phyloP scores from a whole-genome alignment of 2,888 invertebrate species.

The Acanthosoma haemorrhoidale region DNA sequence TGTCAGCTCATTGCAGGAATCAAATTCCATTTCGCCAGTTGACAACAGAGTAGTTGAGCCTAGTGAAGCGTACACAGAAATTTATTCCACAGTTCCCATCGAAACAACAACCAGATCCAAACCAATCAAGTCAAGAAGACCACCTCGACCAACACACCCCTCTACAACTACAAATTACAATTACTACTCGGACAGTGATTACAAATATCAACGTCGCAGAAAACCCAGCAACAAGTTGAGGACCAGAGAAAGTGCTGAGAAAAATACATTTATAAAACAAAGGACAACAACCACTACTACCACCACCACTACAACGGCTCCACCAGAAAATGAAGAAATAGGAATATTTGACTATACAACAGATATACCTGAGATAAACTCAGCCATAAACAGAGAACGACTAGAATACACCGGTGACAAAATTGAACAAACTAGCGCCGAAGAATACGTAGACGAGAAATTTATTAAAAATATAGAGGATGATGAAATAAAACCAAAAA shows the following conservation, averaged over 20 bases:
- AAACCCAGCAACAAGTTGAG: constrained; percentile 33
- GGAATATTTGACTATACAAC: constrained; percentile 30
- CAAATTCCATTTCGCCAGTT: constrained; percentile 27
- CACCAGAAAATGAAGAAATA: constrained; percentile 24
- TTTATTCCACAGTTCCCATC: constrained; percentile 19
- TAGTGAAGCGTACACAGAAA: constrained; percentile 26
- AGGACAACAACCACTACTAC: constrained; percentile 34
- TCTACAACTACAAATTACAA: constrained; percentile 7
- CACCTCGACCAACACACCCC: constrained; percentile 25
- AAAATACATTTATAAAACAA: constrained; percentile 11
- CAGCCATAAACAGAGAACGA: not conserved
- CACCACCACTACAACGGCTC: constrained; percentile 33
- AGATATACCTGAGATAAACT: not conserved
- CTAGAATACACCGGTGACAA: not conserved
- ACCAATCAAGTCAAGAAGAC: constrained; percentile 30
- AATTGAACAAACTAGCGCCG: not conserved
- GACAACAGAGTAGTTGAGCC: constrained; percentile 29
- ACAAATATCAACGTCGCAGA: constrained; percentile 33
- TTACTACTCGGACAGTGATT: constrained; percentile 4
- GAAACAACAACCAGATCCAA: constrained; percentile 30
- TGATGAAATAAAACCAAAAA: constrained; percentile 1
- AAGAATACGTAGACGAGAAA: not conserved
- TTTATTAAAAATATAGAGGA: constrained; percentile 13
- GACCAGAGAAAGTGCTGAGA: constrained; percentile 9
- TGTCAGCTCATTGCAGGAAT: constrained; percentile 24